Percentiles rank a stretch among this genome's conserved stretches.
phyloP scores from a whole-genome alignment of 2,888 invertebrate species.

The Lycia hirtaria region DNA sequence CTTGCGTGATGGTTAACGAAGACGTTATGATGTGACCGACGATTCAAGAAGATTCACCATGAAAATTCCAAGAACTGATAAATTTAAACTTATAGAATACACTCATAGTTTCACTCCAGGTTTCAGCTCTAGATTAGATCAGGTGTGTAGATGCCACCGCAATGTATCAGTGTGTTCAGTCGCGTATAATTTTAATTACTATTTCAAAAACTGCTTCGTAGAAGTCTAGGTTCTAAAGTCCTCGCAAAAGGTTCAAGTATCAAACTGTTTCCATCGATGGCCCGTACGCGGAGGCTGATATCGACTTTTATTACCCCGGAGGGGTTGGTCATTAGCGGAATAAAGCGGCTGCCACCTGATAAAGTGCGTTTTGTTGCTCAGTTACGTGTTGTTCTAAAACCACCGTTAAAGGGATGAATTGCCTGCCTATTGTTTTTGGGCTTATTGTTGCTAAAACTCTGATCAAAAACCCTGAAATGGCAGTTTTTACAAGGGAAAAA shows the following conservation, averaged over 20 bases:
- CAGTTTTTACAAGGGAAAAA: not conserved
- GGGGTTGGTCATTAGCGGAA: constrained; percentile 84
- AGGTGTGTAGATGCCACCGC: too few relatives aligned
- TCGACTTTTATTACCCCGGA: constrained; percentile 83
- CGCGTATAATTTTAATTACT: too few relatives aligned
- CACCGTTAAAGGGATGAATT: constrained; percentile 34
- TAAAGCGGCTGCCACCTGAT: constrained; percentile 84
- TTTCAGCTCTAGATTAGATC: too few relatives aligned
- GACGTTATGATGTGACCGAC: too few relatives aligned
- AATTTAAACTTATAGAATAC: too few relatives aligned
- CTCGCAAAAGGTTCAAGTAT: constrained; percentile 55
- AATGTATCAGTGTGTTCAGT: not conserved
- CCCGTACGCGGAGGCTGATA: constrained; percentile 68
- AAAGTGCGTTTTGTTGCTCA: constrained; percentile 85
- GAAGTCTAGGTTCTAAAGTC: not conserved
- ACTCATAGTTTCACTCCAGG: too few relatives aligned
- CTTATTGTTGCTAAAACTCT: constrained; percentile 9
- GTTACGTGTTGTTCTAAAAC: constrained; percentile 54
- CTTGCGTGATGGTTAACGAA: too few relatives aligned
- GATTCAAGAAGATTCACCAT: too few relatives aligned
- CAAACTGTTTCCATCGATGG: constrained; percentile 51
- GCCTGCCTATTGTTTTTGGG: constrained; percentile 22
- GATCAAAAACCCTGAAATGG: not conserved
- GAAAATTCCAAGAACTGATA: too few relatives aligned
- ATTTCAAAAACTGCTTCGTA: not conserved